phyloP scores from a whole-genome alignment of 2,888 invertebrate genomes.

The Xestia rhomboidea region DNA sequence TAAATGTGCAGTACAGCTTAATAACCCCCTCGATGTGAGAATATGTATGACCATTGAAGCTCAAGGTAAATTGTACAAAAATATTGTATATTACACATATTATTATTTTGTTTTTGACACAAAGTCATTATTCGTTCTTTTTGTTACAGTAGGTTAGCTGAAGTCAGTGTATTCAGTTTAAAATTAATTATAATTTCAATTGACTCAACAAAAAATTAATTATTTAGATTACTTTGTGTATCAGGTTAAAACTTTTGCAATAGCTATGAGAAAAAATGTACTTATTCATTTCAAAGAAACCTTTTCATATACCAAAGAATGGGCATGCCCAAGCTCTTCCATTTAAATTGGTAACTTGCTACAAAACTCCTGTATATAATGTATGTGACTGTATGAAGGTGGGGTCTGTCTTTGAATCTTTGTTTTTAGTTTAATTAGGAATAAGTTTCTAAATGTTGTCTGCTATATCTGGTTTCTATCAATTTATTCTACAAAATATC shows the following conservation, averaged over 20 bases:
- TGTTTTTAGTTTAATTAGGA: conserved; percentile 59
- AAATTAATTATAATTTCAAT: conserved; percentile 18
- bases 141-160: conserved; percentile 37
- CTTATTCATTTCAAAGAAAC: conserved; percentile 47
- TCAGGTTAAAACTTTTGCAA: conserved; percentile 20
- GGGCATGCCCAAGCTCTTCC: conserved; percentile 49
- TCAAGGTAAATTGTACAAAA: conserved; percentile 62
- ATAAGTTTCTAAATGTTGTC: conserved; percentile 66
- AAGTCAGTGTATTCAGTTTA: conserved; percentile 33
- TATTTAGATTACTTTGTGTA: conserved; percentile 28
- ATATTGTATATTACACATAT: conserved; percentile 25
- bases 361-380: conserved; percentile 60
- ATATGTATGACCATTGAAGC: conserved; percentile 56
- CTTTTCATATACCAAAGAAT: conserved; percentile 63
- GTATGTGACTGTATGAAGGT: conserved; percentile 56
- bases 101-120: conserved; percentile 42
- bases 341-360: conserved; percentile 45
- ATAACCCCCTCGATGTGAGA: conserved; percentile 49
- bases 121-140: conserved; percentile 47
- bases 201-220: conserved; percentile 17
- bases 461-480: conserved; percentile 66
- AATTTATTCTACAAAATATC: conserved; percentile 59
- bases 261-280: conserved; percentile 38
- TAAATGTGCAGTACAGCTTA: conserved; percentile 56
- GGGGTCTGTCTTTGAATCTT: conserved; percentile 60